Evolutionary conservation across 2,113 vertebrate genomes (phyloP).

Genomic region (Sylvietta virens): DNA sequence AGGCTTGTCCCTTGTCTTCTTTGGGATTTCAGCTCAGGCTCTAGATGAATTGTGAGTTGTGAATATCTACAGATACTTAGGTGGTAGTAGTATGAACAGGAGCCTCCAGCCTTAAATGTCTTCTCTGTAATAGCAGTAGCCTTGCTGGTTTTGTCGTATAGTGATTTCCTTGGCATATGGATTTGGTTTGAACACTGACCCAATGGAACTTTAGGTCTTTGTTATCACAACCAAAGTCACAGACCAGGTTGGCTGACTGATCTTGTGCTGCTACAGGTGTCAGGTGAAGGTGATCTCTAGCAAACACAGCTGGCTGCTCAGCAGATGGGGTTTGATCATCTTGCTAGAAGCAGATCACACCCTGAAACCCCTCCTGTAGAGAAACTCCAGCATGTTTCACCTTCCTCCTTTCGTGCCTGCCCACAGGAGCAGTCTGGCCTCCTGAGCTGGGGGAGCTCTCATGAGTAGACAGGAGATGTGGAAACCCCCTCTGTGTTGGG

Average conservation of each 20-base stretch:
- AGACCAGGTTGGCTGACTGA: background rate
- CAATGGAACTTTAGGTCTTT: background rate
- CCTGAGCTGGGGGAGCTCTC: background rate
- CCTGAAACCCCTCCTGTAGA: background rate
- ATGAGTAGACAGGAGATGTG: background rate
- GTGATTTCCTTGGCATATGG: background rate
- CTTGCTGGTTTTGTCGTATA: background rate
- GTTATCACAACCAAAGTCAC: background rate
- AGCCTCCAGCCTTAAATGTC: background rate
- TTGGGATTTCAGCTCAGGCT: background rate
- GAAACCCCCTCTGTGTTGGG: background rate
- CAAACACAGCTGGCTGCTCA: background rate
- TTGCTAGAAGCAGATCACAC: background rate
- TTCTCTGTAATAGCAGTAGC: background rate
- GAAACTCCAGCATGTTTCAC: background rate
- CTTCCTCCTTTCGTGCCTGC: background rate
- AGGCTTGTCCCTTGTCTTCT: background rate
- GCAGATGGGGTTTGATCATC: background rate
- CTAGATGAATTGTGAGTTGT: background rate
- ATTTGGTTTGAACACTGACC: background rate
- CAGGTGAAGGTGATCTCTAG: background rate
- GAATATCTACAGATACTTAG: background rate
- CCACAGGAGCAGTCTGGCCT: background rate
- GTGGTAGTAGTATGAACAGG: background rate
- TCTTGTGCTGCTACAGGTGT: background rate